Base-by-base conservation (phyloP, 2,113 vertebrate genomes). In the Bungarus multicinctus region DNA sequence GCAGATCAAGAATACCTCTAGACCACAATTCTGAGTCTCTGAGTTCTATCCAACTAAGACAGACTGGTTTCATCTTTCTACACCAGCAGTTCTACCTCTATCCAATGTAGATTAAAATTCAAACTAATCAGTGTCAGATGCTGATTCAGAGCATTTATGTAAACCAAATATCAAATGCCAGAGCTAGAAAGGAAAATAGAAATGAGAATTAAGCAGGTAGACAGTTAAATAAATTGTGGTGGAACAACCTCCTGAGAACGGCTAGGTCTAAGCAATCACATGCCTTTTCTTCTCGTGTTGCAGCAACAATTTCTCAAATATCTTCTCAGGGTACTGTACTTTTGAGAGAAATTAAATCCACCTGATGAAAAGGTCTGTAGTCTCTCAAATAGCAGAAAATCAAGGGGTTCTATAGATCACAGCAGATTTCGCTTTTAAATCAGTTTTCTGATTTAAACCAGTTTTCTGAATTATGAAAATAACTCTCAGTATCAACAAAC, bases 371-470 rank as follows among this genome's bases (percentile, higher is more conserved):
- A 92, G 22, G 57, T 22, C n/a, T 52, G 64, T 16, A 45, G 90
- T 47, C 30, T 57, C 60, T 55, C 64, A 89, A 85, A 81, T 6
- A 47, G 52, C 90, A 94, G 57, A 54, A 93, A 52, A 27, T 20
- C 54, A 92, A 91, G 39, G 53, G 50, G 69, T 52, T 22, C 54
- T 60, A 43, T 87, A 27, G 69, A 93, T 95, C 89, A 58, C 50
- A 94, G 54, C 69, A 93, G 88, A 30, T 85, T 93, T 14, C 52
- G 92, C 89, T n/a, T 85, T 52, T 91, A 91, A 55, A 87, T 89
- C 91, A 18, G 7, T 50, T 50, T 50, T 50, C 47, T 50, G 47
- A 50, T 50, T 8, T 50, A 50, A 50, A 50, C 47, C 69, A 93
- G 45, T 64, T 30, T 0, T 0, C 90, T 39, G 5, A 93, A 39